Base-by-base conservation (phyloP, 2,888 invertebrate genomes). In the Nomada lathburiana region DNA sequence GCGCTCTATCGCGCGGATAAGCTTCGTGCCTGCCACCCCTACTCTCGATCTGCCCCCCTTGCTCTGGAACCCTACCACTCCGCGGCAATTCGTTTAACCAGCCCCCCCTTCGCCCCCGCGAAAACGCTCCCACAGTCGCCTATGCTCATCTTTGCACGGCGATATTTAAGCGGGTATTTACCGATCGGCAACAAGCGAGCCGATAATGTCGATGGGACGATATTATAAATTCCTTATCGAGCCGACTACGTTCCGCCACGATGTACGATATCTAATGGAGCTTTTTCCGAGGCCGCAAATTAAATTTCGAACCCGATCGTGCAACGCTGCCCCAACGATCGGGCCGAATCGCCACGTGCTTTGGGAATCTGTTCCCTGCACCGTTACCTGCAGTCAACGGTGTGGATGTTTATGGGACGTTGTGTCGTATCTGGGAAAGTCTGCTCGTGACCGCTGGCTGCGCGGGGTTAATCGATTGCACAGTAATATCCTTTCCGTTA, bases 1-100 rank as follows among this genome's bases (percentile, higher is more conserved):
- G 9, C 16, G 10, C 13, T 90, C 88, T 90, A 89, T 90, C 91
- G 88, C 91, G 89, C 87, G 88, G 90, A 89, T 90, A 90, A 86
- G 90, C 88, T 91, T 90, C 89, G 91, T 89, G 89, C 88, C 84
- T 82, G 85, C 84, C 86, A 82, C 79, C 76, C 83, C 82, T 83
- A 84, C 86, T 73, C 87, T 73, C 81, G 64, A 63, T 52, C 65
- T 65, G 36, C 36, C 36, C 36, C 36, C 36, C 0, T 7, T 36
- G 36, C 36, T 36, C 36, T 36, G 36, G 36, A 36, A 36, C 36
- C 36, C 65, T 29, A 52, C 29, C 65, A 59, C 88, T 74, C 81
- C 67, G 69, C 78, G 84, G 89, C 89, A 86, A 90, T 90, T 89
- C 89, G 88, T 89, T 90, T 88, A 82, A 78, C 80, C 82, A 82